Evolutionary conservation across 2,113 vertebrate genomes (phyloP), one percentile per base, ranked within the genome.

Genomic region (Pollachius pollachius): DNA sequence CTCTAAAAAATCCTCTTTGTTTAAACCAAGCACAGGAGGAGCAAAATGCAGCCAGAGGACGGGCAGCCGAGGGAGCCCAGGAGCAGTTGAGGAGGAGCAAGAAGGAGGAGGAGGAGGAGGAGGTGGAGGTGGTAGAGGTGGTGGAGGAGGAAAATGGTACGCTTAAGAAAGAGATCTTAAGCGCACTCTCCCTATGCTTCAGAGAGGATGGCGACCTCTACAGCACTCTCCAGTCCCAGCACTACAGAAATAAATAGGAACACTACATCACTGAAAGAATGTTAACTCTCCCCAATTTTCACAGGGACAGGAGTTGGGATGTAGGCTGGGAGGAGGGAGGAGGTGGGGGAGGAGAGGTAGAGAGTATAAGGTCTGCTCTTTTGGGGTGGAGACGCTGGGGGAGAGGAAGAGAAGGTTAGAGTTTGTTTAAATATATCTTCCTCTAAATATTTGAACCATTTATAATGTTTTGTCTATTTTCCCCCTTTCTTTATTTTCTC

Each of bases 241-340:
- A 0, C 85, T 95, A 23, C 91, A 86, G 70, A 89, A 86, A 0
- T 94, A 97, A 80, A 76, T 96, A 78, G 92, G 86, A 81, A 90
- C 66, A 64, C 86, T 96, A 69, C 74, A 84, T 89, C 59, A 85
- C 78, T 94, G 70, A 90, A 84, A 15, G 86, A 88, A 0, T 75
- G 73, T 67, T 88, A 85, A 78, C 81, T 76, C 11, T 77, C 48
- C 18, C 27, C 52, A 13, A 83, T 88, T 80, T 75, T 67, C 68
- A 74, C 66, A 83, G 71, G 52, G n/a, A 68, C 21, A 41, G 65
- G 60, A 34, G 62, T 62, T 52, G 56, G 70, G 17, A 61, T 6
- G 1, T n/a, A 56, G 54, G 17, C 17, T 17, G 3, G 54, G 16
- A 27, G 52, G 16, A 37, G 27, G 59, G 62, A 52, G 56, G 71